Evolutionary conservation across 2,888 invertebrate species (phyloP), one percentile per base, ranked within the genome.

Genomic region (Calliopum simillimum): DNA sequence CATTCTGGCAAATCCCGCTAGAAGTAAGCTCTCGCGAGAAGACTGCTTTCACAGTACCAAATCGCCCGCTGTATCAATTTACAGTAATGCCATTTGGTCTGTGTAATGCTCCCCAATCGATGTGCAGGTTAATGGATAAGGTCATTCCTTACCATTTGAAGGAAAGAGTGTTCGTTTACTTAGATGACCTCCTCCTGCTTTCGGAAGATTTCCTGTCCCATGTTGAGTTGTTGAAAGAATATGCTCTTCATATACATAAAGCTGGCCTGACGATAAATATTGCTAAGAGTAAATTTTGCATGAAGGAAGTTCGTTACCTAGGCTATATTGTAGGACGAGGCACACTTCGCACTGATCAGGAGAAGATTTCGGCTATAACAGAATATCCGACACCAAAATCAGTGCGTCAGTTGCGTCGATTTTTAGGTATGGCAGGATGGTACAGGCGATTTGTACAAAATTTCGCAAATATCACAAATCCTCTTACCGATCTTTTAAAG

Each of bases 391-490:
- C 21, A 11, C 53, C 53, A 11, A 53, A 53, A 53, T 6, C 53
- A 2, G 53, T 53, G 23, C 53, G 53, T 13, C 53, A 53, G 53
- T 21, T 53, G 12, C 53, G 53, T 53, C 21, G 21, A 16, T 53
- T 53, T 19, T 53, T 53, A 53, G 53, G 53, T 21, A 53, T 53
- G 53, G 21, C 19, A 14, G 53, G 53, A 14, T 21, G 53, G 53
- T 53, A 53, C 23, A 19, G 53, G 21, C 53, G 53, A 3, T 53
- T 53, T 21, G n/a, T n/a, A n/a, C n/a, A n/a, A n/a, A n/a, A n/a
- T n/a, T n/a, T n/a, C n/a, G n/a, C n/a, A n/a, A n/a, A 53, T 53
- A 53, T 53, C n/a, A 21, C 53, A 25, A 13, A 16, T 6, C 23
- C 53, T 21, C 53, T 53, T 3, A 53, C 4, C 13, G 53, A 21